phyloP scores from a whole-genome alignment of 1,140 invertebrate species.

The Chrysomallon squamiferum region DNA sequence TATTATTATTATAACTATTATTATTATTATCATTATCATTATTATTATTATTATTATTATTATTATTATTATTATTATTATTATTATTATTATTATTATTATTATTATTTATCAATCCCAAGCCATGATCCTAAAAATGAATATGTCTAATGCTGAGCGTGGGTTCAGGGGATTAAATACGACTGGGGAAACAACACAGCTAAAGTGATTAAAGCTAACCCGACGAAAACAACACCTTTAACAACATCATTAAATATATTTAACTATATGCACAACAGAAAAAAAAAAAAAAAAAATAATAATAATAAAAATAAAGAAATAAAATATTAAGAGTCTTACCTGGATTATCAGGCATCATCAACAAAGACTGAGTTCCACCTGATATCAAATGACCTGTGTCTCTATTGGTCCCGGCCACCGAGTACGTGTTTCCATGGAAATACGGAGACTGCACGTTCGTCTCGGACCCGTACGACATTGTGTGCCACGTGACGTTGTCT shows the following conservation, averaged over 20 bases:
- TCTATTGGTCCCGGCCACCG: conserved; percentile 10
- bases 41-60: too few species aligned
- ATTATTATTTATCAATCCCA: too few species aligned
- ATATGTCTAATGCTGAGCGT: too few species aligned
- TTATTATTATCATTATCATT: too few species aligned
- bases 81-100: too few species aligned
- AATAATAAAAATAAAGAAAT: neutral
- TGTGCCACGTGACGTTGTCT: conserved; percentile 45
- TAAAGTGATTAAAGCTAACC: too few species aligned
- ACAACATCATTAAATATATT: neutral
- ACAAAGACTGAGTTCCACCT: conserved; percentile 33
- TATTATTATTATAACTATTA: too few species aligned
- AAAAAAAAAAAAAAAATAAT: neutral
- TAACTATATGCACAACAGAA: neutral
- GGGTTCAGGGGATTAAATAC: too few species aligned
- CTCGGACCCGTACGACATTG: conserved; percentile 38
- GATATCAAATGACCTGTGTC: conserved; percentile 20
- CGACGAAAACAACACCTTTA: neutral
- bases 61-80: too few species aligned
- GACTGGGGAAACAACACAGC: too few species aligned
- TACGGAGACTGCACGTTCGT: conserved; percentile 39
- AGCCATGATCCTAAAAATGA: too few species aligned
- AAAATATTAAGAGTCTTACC: too few species aligned
- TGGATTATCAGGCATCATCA: conserved; percentile 41
- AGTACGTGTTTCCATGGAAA: conserved; percentile 40